Evolutionary conservation across 1,140 invertebrate genomes (phyloP), one percentile per base, ranked within the genome.

Genomic region (Drosophila paulistorum): DNA sequence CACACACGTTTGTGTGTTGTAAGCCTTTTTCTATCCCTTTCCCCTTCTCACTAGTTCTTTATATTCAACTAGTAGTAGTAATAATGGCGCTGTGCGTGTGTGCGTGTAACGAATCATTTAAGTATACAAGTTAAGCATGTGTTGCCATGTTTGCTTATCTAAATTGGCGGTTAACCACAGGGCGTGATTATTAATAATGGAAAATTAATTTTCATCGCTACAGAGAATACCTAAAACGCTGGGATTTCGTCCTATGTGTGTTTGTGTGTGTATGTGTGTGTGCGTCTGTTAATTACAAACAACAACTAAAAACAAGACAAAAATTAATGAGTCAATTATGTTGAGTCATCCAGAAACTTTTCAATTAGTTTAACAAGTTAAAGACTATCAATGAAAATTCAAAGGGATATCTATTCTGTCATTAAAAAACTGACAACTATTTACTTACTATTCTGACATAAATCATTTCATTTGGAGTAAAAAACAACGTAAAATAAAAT

Each of bases 101-200:
- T 65, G 68, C 57, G 74, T 79, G 63, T 71, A 72, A 82, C 79
- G 74, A 86, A 86, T 77, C 77, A 75, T 89, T 89, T 87, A 84
- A 89, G 45, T 66, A 68, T 71, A 61, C 74, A 61, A 51, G 76
- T 71, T 87, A 80, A 70, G 68, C 48, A 63, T 66, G 42, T 74
- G 58, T 71, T 51, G 39, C 58, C 26, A 51, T 65, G 68, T 70
- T 71, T 64, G 39, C 14, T 62, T 63, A 13, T 77, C 74, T 72
- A 77, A 77, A 77, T 77, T 77, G 74, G 45, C 74, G 74, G 74
- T 65, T 77, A 65, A 66, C 74, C 74, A 71, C 41, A 58, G 11
- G 42, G 67, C 74, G 73, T 77, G 74, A 76, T 77, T 51, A 51
- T 51, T 76, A 74, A 77, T 70, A 77, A 77, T 76, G 74, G 70